Percentiles rank a stretch among this genome's conserved stretches.
These are phyloP conservation scores for Coregonus sp. DNA, from an alignment of 2,797 vertebrate species.

Conservation along the genomic window DNA sequence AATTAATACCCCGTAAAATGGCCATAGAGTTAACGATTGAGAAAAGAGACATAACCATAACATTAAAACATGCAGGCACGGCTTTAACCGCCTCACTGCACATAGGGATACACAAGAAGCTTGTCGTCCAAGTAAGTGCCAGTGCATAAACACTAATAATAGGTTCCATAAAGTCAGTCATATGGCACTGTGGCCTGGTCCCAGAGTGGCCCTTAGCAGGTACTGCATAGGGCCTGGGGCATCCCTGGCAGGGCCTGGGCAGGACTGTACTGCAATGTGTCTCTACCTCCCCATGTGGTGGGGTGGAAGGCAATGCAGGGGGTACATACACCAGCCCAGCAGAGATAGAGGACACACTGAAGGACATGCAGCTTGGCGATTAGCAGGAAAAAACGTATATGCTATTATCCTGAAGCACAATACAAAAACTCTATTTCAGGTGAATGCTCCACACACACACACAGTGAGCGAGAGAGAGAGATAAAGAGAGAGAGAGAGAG, in stretches of 20 bases:
- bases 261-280: conserved; percentile 46
- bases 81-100: conserved; percentile 60
- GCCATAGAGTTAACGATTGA: conserved; percentile 75
- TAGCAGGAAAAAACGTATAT: not conserved
- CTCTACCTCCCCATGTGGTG: not conserved
- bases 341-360: not conserved
- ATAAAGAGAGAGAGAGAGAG: no score
- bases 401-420: not conserved
- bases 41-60: conserved; percentile 70
- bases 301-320: not conserved
- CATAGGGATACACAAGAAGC: conserved; percentile 58
- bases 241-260: conserved; percentile 47
- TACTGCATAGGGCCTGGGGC: conserved; percentile 48
- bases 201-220: conserved; percentile 69
- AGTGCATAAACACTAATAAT: conserved; percentile 78
- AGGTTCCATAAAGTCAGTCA: conserved; percentile 73
- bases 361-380: not conserved
- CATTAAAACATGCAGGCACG: conserved; percentile 68
- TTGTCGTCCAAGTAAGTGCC: conserved; percentile 65
- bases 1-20: conserved; percentile 79
- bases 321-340: not conserved
- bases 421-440: conserved; percentile 42
- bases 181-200: conserved; percentile 64
- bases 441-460: conserved; percentile 30
- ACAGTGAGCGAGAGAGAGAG: not conserved